These are phyloP conservation scores for Sialis lutaria DNA, from an alignment of 2,888 invertebrate genomes.

Conservation along the genomic window DNA sequence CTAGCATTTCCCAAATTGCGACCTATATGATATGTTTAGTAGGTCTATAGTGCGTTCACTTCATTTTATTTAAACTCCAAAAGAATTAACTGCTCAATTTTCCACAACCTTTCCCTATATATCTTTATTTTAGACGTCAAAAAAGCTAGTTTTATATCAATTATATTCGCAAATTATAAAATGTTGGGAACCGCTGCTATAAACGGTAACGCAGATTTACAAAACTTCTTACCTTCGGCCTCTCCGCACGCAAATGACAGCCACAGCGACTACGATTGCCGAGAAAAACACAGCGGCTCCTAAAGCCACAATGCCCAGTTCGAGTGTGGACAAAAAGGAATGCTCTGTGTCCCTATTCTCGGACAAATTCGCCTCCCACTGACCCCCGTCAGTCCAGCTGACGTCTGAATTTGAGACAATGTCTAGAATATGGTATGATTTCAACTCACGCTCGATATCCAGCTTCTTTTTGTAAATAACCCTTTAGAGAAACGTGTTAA, in stretches of 20 bases:
- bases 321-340: constrained; percentile 45
- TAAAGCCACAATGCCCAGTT: constrained; percentile 63
- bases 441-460: constrained; percentile 42
- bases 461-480: constrained; percentile 35
- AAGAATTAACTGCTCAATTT: no score
- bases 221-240: constrained; percentile 32
- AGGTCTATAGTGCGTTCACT: no score
- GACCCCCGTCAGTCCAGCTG: constrained; percentile 21
- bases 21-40: no score
- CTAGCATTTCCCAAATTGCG: no score
- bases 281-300: constrained; percentile 69
- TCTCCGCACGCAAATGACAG: constrained; percentile 52
- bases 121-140: not conserved
- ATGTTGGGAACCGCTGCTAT: no score
- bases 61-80: no score
- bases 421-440: constrained; percentile 48
- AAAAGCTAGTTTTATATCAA: not conserved
- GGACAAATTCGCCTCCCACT: constrained; percentile 4
- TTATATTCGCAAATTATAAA: not conserved
- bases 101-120: not conserved
- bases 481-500: constrained; percentile 2
- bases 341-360: constrained; percentile 18
- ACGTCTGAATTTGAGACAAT: constrained; percentile 27
- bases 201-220: not conserved
- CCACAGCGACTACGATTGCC: constrained; percentile 60